Evolutionary conservation across 2,113 vertebrate genomes (phyloP), one percentile per base, ranked within the genome.

Genomic region (Neodontobutis hainanensis): DNA sequence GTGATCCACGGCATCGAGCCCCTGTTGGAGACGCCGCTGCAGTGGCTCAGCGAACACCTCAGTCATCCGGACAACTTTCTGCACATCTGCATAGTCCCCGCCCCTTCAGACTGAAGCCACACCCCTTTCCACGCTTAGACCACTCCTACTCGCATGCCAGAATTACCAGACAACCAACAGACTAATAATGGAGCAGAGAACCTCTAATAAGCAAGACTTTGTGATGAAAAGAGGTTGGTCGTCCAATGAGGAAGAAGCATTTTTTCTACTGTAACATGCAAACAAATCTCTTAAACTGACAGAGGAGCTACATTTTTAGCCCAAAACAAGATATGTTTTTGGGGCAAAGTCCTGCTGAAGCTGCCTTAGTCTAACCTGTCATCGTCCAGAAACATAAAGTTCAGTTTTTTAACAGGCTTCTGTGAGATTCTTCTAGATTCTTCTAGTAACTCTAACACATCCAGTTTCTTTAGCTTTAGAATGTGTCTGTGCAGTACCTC

Each of bases 41-140:
- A 99, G 85, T 99, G 97, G 97, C 93, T 99, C 76, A 98, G 97
- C 0, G 97, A 99, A 84, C 96, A 99, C 88, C 95, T 99, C 85
- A 99, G 97, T 89, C 95, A 99, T 85, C 97, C 97, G 0, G 97
- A 99, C 94, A 99, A 98, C 91, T 99, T 99, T 88, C 96, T 99
- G 72, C 96, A 99, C 91, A 96, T 99, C 90, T 94, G 95, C 84
- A 71, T 98, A 86, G 80, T 95, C 89, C 96, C 95, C 2, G 85
- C 86, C 6, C 94, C 95, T 42, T 93, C 89, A 46, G 97, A 98
- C 83, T 99, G 95, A 98, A 84, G 78, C 62, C 43, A 8, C 73
- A 48, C 55, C 68, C 8, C 0, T 50, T 12, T 6, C 11, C 9
- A 19, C 16, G 7, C 16, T 27, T 7, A 8, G 16, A 16, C 7